Percentiles rank a stretch among this genome's conserved stretches.
phyloP scores from a whole-genome alignment of 2,113 vertebrate species.

The Thunnus maccoyii region DNA sequence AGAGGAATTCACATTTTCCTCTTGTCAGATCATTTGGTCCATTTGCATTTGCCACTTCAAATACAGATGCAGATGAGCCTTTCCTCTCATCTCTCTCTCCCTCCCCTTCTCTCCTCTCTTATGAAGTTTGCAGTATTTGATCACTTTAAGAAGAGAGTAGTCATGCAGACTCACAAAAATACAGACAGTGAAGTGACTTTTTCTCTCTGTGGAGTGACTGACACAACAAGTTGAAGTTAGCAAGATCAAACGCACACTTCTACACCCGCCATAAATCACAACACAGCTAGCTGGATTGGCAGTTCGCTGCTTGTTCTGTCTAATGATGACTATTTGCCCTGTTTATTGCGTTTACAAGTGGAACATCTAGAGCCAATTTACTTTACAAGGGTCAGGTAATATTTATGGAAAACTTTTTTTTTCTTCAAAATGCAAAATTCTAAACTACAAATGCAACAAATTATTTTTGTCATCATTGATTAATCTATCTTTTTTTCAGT shows the following conservation, averaged over 20 bases:
- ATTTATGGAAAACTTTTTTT: not conserved
- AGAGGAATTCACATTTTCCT: constrained; percentile 78
- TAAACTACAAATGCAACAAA: not conserved
- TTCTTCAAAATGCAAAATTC: not conserved
- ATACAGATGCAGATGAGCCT: constrained; percentile 76
- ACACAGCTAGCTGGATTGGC: constrained; percentile 41
- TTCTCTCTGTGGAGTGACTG: constrained; percentile 68
- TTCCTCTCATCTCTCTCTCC: constrained; percentile 75
- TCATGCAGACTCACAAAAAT: constrained; percentile 66
- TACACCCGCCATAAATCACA: constrained; percentile 51
- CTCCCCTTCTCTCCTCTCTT: constrained; percentile 58
- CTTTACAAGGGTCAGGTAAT: not conserved
- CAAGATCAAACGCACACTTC: constrained; percentile 63
- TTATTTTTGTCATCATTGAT: not conserved
- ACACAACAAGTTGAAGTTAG: constrained; percentile 75
- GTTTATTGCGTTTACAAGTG: constrained; percentile 30
- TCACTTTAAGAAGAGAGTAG: constrained; percentile 77
- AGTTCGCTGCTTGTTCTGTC: constrained; percentile 44
- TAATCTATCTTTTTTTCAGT: not conserved
- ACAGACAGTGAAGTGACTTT: constrained; percentile 62
- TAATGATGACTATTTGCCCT: constrained; percentile 28
- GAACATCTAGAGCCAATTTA: constrained; percentile 14
- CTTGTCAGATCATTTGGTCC: constrained; percentile 83
- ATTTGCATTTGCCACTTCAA: constrained; percentile 83
- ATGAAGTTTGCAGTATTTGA: constrained; percentile 82